Evolutionary conservation across 2,888 invertebrate species (phyloP).

Genomic region (Lepas anatifera): DNA sequence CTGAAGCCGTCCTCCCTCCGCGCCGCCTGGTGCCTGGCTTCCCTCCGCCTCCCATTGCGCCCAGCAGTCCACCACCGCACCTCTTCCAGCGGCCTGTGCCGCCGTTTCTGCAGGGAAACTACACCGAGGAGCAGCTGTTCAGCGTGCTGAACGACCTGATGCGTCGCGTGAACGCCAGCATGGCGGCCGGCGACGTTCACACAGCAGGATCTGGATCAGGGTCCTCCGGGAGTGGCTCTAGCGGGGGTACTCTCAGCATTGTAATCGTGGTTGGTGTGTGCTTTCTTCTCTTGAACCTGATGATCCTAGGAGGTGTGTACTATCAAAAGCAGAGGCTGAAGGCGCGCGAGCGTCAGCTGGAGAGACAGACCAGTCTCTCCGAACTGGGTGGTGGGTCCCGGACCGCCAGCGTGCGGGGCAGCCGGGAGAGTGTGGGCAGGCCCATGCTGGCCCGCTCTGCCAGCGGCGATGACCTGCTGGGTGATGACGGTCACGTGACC

Average conservation of each 20-base stretch:
- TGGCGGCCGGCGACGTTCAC: neutral
- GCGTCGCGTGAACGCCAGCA: neutral
- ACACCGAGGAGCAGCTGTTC: neutral
- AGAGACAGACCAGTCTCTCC: neutral
- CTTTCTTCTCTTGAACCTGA: slow-evolving; percentile 58
- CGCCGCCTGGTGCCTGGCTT: neutral
- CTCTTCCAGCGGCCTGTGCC: neutral
- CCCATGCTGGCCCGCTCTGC: neutral
- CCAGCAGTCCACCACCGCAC: neutral
- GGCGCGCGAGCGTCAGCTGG: slow-evolving; percentile 9
- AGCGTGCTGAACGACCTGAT: neutral
- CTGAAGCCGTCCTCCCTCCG: neutral
- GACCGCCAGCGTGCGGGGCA: neutral
- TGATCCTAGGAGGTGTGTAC: slow-evolving; percentile 53
- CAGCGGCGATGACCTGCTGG: neutral
- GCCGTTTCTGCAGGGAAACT: neutral
- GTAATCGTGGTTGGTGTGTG: slow-evolving; percentile 46
- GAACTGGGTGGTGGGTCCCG: neutral
- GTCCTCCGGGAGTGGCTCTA: neutral
- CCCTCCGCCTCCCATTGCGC: neutral
- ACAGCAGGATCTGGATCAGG: neutral
- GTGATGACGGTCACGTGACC: neutral
- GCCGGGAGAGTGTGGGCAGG: neutral
- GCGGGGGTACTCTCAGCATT: slow-evolving; percentile 30
- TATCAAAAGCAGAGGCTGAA: slow-evolving; percentile 38